Evolutionary conservation across 2,888 invertebrate species (phyloP).

Genomic region (Cataglyphis albicans): DNA sequence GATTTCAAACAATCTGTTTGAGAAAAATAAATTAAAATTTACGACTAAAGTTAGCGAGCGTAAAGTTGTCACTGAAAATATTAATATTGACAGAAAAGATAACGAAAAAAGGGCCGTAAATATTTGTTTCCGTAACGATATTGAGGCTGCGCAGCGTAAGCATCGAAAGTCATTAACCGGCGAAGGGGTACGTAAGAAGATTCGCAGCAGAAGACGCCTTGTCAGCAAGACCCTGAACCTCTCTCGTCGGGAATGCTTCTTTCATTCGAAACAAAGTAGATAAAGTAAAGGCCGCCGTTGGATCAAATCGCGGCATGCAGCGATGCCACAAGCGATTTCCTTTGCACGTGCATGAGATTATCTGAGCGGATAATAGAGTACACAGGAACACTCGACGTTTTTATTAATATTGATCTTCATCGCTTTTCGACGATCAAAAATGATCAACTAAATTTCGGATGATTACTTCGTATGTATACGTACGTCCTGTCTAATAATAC

Average conservation of each 20-base stretch:
- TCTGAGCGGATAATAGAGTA: not conserved
- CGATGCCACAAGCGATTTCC: not conserved
- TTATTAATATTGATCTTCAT: not conserved
- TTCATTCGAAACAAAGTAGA: conserved; percentile 37
- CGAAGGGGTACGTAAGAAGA: conserved; percentile 11
- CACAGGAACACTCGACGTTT: not conserved
- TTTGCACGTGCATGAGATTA: not conserved
- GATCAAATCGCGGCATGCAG: conserved; percentile 29
- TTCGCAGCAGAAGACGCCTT: conserved; percentile 22
- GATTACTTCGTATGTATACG: not conserved
- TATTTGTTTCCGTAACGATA: conserved; percentile 26
- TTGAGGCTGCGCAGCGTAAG: not conserved
- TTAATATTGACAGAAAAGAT: not conserved
- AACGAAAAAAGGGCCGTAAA: not conserved
- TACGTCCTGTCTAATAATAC: not conserved
- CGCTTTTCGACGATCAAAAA: not conserved
- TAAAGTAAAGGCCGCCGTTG: conserved; percentile 28
- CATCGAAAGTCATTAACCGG: conserved; percentile 38
- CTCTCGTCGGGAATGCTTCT: not conserved
- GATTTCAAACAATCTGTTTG: too few species aligned
- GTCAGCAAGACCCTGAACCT: conserved; percentile 30
- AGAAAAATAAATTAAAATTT: too few species aligned
- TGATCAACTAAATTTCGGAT: not conserved
- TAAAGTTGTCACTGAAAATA: not conserved
- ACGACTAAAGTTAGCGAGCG: not conserved